phyloP scores from a whole-genome alignment of 2,113 vertebrate genomes.

The Campylomormyrus tamandua region DNA sequence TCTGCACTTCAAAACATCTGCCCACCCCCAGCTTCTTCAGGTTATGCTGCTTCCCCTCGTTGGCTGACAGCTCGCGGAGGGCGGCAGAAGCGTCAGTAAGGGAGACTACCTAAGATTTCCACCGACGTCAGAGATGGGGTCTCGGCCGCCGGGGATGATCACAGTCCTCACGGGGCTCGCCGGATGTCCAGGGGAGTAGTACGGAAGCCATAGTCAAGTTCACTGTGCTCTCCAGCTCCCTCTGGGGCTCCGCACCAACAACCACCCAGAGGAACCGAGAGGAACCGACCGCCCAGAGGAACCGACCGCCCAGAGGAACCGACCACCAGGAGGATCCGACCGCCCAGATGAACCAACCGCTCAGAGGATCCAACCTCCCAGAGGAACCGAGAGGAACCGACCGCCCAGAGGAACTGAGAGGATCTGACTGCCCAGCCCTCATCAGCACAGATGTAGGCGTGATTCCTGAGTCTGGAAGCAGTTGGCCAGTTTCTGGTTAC shows the following conservation, averaged over 20 bases:
- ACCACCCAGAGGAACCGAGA: neutral
- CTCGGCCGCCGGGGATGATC: neutral
- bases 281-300: neutral
- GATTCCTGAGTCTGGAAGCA: neutral
- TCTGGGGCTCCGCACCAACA: neutral
- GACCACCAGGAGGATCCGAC: too few species aligned
- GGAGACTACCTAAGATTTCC: neutral
- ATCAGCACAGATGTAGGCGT: constrained; percentile 20
- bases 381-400: neutral
- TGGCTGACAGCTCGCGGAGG: neutral
- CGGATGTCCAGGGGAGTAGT: neutral
- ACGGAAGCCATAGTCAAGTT: neutral
- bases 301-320: neutral
- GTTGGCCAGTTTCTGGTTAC: neutral
- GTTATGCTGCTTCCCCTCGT: neutral
- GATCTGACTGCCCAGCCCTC: constrained; percentile 10
- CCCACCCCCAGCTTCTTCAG: neutral
- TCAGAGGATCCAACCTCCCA: neutral
- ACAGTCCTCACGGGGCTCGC: neutral
- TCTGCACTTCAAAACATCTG: neutral
- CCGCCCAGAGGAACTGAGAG: neutral
- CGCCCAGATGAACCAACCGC: too few species aligned
- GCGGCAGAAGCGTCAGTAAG: neutral
- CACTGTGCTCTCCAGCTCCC: neutral
- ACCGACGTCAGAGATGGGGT: neutral